Conservation (phyloP, 2,797 vertebrate species). For the Spinibarbus caldwelli region DNA sequence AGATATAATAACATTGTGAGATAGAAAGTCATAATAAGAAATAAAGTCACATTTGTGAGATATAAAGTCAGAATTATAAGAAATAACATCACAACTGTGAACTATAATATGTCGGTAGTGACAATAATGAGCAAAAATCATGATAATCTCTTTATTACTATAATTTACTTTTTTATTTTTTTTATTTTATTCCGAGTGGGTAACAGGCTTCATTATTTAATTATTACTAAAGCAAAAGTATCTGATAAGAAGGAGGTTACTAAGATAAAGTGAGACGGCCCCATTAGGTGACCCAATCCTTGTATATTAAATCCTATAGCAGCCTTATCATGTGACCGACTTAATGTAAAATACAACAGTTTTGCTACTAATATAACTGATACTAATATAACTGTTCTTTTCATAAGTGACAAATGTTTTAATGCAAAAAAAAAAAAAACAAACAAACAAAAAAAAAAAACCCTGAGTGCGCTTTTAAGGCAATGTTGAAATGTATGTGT, state of each 20-base stretch:
- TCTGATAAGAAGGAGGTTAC: not conserved
- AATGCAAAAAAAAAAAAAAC: not conserved
- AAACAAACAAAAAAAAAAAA: too few species aligned
- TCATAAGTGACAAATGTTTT: not conserved
- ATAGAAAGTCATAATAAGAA: not conserved
- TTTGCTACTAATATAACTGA: not conserved
- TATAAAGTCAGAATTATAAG: not conserved
- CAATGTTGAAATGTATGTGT: conserved; percentile 63
- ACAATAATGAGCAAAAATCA: not conserved
- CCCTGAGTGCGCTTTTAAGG: conserved; percentile 43
- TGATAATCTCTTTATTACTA: not conserved
- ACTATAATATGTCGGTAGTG: not conserved
- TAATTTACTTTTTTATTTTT: not conserved
- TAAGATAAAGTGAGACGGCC: not conserved
- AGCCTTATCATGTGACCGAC: not conserved
- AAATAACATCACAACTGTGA: not conserved
- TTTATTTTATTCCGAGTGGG: not conserved
- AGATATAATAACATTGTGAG: not conserved
- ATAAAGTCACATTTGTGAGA: not conserved
- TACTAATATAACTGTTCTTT: not conserved
- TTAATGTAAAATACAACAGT: not conserved
- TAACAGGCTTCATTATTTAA: not conserved
- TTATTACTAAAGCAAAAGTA: not conserved
- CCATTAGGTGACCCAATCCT: not conserved
- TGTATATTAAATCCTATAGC: not conserved